Evolutionary conservation across 2,888 invertebrate genomes (phyloP).

Genomic region (Ceriagrion tenellum): DNA sequence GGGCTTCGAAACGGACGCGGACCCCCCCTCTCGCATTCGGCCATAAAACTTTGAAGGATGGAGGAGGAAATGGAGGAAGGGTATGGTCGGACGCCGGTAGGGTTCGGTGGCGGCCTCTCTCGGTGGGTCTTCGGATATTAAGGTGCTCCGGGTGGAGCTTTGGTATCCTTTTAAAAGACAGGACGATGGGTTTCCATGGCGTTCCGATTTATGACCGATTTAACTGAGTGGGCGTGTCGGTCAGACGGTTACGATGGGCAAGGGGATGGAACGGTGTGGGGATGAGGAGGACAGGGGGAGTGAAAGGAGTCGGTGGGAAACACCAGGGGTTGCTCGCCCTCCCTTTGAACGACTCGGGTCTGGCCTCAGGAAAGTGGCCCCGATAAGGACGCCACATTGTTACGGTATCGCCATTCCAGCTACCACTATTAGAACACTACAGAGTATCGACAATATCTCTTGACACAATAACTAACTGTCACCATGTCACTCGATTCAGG

Average conservation of each 20-base stretch:
- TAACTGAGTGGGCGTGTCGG: slow-evolving; percentile 47
- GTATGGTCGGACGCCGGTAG: too few species aligned
- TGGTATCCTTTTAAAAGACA: slow-evolving; percentile 59
- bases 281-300: background rate
- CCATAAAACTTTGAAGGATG: background rate
- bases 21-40: background rate
- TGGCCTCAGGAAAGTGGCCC: background rate
- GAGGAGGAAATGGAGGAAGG: background rate
- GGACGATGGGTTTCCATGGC: slow-evolving; percentile 35
- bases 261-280: background rate
- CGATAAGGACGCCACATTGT: too few species aligned
- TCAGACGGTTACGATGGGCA: too few species aligned
- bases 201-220: slow-evolving; percentile 54
- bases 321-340: background rate
- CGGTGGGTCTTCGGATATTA: slow-evolving; percentile 20
- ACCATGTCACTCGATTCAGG: too few species aligned
- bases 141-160: background rate
- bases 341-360: background rate
- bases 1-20: too few species aligned
- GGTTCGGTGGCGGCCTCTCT: background rate
- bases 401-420: too few species aligned
- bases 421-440: too few species aligned
- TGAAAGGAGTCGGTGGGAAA: background rate
- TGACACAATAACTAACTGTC: too few species aligned
- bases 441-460: too few species aligned